These are phyloP conservation scores for Elaphurus davidianus DNA, from an alignment of 2,113 vertebrate genomes.

Conservation along the genomic window DNA sequence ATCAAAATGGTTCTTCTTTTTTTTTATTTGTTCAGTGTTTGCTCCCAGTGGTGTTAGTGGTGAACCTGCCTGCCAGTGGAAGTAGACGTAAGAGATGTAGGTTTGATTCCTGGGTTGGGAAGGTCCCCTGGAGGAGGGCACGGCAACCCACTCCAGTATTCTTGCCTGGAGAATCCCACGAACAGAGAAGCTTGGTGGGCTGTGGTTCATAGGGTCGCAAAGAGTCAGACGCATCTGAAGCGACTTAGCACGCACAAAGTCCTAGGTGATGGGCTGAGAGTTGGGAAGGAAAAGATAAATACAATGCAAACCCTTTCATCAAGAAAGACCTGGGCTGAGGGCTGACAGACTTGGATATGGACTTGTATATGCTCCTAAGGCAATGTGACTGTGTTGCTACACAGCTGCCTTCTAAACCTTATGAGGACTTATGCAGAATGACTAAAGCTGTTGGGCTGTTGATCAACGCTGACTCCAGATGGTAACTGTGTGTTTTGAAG, in stretches of 20 bases:
- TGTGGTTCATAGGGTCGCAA: neutral
- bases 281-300: neutral
- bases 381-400: no score
- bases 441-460: neutral
- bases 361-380: neutral
- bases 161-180: neutral
- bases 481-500: neutral
- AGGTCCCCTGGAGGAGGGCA: neutral
- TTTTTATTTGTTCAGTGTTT: neutral
- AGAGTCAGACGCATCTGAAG: neutral
- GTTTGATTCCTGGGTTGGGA: neutral
- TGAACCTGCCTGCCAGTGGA: neutral
- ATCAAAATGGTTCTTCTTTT: neutral
- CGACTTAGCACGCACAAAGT: fast-evolving
- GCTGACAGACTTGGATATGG: no score
- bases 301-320: neutral
- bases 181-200: neutral
- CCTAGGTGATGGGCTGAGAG: neutral
- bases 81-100: neutral
- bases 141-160: neutral
- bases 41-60: neutral
- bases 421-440: neutral
- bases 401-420: neutral
- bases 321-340: neutral
- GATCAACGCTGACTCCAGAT: neutral